These are phyloP conservation scores for Drosophila kokeensis DNA, from an alignment of 2,888 invertebrate species.

Conservation along the genomic window DNA sequence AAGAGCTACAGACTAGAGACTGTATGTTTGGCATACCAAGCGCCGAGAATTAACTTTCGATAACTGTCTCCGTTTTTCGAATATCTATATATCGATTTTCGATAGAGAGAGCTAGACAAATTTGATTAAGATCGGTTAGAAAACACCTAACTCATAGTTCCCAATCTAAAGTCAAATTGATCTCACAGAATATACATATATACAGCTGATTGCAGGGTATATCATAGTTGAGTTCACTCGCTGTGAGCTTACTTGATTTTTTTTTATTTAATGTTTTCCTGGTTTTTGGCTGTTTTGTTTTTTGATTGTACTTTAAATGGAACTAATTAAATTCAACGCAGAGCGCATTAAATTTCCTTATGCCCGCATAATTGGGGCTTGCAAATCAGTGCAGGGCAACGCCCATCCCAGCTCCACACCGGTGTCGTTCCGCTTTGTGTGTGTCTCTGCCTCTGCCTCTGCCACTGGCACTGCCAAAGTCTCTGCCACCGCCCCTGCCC, in stretches of 20 bases:
- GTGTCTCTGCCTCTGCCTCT: background rate
- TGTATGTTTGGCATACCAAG: background rate
- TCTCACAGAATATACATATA: background rate
- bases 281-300: constrained; percentile 36
- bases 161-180: background rate
- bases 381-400: constrained; percentile 44
- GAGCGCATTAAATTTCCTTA: constrained; percentile 67
- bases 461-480: background rate
- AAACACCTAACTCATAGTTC: background rate
- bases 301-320: constrained; percentile 63
- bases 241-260: background rate
- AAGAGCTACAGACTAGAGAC: background rate
- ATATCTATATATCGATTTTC: background rate
- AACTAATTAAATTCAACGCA: constrained; percentile 74
- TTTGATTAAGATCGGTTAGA: background rate
- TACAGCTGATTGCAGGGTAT: background rate
- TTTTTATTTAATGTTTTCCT: constrained; percentile 21
- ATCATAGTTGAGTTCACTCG: background rate
- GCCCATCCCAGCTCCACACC: constrained; percentile 43
- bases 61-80: background rate
- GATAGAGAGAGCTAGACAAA: background rate
- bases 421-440: constrained; percentile 12
- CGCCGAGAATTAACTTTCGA: background rate
- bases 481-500: constrained; percentile 6
- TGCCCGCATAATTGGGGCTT: constrained; percentile 62